phyloP scores from a whole-genome alignment of 2,888 invertebrate genomes.

The Liopterus haemorrhoidalis region DNA sequence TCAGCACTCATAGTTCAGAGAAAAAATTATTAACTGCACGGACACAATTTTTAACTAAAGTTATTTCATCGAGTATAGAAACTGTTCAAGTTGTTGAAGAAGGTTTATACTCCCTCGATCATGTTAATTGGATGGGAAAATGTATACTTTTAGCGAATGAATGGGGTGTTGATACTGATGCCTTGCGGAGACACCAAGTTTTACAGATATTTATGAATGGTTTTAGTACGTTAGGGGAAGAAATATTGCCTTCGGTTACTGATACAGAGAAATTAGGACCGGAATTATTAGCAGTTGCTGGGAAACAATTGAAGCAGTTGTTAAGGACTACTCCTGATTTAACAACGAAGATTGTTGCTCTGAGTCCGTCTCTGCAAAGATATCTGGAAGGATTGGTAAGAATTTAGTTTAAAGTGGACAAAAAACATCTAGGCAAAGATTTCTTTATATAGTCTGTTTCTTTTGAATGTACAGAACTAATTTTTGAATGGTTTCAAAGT shows the following conservation, averaged over 20 bases:
- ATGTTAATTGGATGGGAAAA: slow-evolving; percentile 65
- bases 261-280: slow-evolving; percentile 65
- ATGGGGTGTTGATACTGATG: slow-evolving; percentile 72
- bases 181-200: slow-evolving; percentile 68
- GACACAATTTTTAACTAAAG: slow-evolving; percentile 65
- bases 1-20: slow-evolving; percentile 62
- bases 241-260: slow-evolving; percentile 60
- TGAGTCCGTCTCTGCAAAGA: slow-evolving; percentile 69
- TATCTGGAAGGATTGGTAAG: slow-evolving; percentile 67
- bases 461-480: too few relatives aligned
- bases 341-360: slow-evolving; percentile 64
- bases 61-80: slow-evolving; percentile 68
- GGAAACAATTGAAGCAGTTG: slow-evolving; percentile 67
- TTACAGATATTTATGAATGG: slow-evolving; percentile 59
- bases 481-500: too few relatives aligned
- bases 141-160: slow-evolving; percentile 64
- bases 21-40: slow-evolving; percentile 61
- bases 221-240: slow-evolving; percentile 55
- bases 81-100: slow-evolving; percentile 59
- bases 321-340: slow-evolving; percentile 55
- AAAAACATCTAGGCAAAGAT: too few relatives aligned
- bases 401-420: slow-evolving; percentile 17
- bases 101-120: slow-evolving; percentile 48
- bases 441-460: too few relatives aligned
- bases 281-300: slow-evolving; percentile 72